A percentile compares a stretch with the other conserved stretches of the same genome.
Conservation (phyloP, 2,888 invertebrate genomes). For the Aleiodes alternator region DNA sequence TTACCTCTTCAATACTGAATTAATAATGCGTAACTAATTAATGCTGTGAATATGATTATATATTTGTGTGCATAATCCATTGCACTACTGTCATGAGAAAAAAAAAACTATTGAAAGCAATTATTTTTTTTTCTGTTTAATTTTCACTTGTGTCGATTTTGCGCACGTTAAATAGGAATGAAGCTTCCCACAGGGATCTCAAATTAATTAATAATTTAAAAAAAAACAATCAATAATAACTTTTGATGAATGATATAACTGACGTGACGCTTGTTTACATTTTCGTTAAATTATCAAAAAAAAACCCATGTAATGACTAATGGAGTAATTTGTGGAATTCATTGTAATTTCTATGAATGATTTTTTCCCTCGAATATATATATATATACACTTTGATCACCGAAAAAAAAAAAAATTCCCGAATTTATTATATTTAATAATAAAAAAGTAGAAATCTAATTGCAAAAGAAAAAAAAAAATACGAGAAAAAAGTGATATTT, state of each 20-base stretch:
- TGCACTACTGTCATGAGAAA: background rate
- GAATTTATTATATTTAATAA: no score
- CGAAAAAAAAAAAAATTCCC: no score
- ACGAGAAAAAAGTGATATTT: constrained; percentile 21
- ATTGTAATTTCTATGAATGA: no score
- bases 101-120: background rate
- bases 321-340: no score
- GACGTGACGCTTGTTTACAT: constrained; percentile 11
- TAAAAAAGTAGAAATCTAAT: no score
- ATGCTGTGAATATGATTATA: constrained; percentile 28
- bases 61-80: constrained; percentile 6
- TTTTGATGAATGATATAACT: background rate
- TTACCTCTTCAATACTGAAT: no score
- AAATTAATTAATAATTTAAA: background rate
- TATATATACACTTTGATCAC: no score
- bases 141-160: background rate
- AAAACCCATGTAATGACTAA: background rate
- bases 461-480: no score
- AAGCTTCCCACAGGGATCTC: background rate
- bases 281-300: background rate
- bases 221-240: background rate
- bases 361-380: no score
- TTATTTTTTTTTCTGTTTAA: background rate
- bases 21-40: constrained; percentile 40
- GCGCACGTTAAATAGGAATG: background rate